A percentile compares a stretch with the other conserved stretches of the same genome.
Conservation (phyloP, 2,888 invertebrate genomes). For the Thecophora atra region DNA sequence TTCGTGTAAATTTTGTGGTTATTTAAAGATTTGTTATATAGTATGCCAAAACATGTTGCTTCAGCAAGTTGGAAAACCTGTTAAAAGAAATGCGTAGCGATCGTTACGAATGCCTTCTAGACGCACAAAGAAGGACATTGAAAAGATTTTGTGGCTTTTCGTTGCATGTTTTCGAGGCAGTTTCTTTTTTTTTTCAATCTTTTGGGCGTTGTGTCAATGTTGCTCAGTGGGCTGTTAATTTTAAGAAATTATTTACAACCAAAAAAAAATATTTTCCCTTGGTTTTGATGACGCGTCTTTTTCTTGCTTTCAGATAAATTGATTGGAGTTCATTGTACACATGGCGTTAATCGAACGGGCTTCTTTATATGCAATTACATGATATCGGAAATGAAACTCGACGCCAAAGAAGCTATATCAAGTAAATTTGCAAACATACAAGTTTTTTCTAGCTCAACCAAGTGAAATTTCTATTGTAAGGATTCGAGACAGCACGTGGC, state of each 20-base stretch:
- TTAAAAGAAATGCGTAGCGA: constrained; percentile 7
- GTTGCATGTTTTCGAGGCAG: background rate
- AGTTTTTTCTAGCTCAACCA: too few species aligned
- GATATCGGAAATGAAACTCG: constrained; percentile 71
- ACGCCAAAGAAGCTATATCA: constrained; percentile 70
- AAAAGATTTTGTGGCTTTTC: constrained; percentile 1
- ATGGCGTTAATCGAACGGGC: constrained; percentile 83
- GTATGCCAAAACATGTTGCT: background rate
- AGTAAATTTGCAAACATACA: constrained; percentile 66
- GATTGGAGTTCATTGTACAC: constrained; percentile 84
- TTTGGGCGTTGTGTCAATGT: too few species aligned
- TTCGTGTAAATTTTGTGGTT: constrained; percentile 21
- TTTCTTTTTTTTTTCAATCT: too few species aligned
- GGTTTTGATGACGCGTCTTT: background rate
- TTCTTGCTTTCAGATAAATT: constrained; percentile 71
- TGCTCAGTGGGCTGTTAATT: too few species aligned
- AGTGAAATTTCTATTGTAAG: constrained; percentile 61
- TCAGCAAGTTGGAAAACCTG: constrained; percentile 12
- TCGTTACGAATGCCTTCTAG: background rate
- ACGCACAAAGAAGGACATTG: constrained; percentile 5
- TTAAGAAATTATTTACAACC: too few species aligned
- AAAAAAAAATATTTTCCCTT: too few species aligned
- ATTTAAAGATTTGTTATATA: constrained; percentile 6
- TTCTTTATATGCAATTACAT: constrained; percentile 81
- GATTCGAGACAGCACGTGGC: constrained; percentile 74